phyloP scores from a whole-genome alignment of 1,140 invertebrate species.

The Charaxes varanes region DNA sequence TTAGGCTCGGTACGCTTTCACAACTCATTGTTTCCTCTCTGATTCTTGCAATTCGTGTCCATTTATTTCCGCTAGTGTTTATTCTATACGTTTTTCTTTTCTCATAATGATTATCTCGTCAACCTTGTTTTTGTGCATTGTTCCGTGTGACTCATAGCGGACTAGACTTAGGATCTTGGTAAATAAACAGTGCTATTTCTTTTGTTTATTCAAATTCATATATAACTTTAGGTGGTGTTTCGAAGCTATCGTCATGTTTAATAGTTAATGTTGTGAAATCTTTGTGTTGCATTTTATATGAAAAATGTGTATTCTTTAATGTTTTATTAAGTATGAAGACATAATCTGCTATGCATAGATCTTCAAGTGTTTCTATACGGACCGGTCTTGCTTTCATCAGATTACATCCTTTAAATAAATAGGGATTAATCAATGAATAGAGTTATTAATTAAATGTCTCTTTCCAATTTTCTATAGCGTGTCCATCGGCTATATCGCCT shows the following conservation, averaged over 20 bases:
- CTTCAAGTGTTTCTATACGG: too few relatives aligned
- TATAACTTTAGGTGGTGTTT: too few relatives aligned
- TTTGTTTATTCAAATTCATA: too few relatives aligned
- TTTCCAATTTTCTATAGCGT: neutral
- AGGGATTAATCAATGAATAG: too few relatives aligned
- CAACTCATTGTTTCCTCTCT: slow-evolving; percentile 6
- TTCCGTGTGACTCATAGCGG: neutral
- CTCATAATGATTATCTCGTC: slow-evolving; percentile 9
- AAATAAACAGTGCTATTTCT: neutral
- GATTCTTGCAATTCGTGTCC: slow-evolving; percentile 9
- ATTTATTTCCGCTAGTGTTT: slow-evolving; percentile 42
- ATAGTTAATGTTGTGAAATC: too few relatives aligned
- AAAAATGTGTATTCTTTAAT: too few relatives aligned
- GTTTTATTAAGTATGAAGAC: too few relatives aligned
- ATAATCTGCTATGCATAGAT: too few relatives aligned
- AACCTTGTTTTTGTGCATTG: slow-evolving; percentile 3
- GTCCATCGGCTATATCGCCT: slow-evolving; percentile 8
- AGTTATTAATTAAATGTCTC: neutral
- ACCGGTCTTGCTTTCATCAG: too few relatives aligned
- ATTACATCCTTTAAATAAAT: too few relatives aligned
- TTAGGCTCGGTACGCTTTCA: slow-evolving; percentile 14
- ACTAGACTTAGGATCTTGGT: neutral
- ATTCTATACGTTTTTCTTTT: slow-evolving; percentile 11
- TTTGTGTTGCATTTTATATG: too few relatives aligned
- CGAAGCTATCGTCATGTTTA: too few relatives aligned